phyloP scores from a whole-genome alignment of 1,140 invertebrate genomes.

The Drosophila bocqueti region DNA sequence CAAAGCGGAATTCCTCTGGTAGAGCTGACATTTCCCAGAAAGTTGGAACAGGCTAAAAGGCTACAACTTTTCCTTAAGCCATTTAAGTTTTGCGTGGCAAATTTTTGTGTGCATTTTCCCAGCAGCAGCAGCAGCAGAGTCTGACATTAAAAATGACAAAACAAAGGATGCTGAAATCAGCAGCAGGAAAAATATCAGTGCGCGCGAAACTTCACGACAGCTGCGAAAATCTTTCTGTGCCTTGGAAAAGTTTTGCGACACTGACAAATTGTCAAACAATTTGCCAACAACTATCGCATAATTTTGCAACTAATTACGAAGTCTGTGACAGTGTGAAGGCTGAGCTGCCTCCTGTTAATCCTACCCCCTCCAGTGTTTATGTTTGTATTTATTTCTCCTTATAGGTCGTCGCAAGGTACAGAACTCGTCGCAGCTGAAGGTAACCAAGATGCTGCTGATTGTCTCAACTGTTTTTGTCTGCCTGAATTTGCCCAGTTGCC shows the following conservation, averaged over 20 bases:
- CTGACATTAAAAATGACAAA: slow-evolving; percentile 35
- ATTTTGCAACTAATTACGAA: slow-evolving; percentile 49
- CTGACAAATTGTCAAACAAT: slow-evolving; percentile 51
- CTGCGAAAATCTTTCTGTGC: slow-evolving; percentile 7
- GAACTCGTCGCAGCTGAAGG: slow-evolving; percentile 88
- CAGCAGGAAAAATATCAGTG: background rate
- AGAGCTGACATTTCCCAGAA: slow-evolving; percentile 12
- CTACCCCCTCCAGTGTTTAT: slow-evolving; percentile 1
- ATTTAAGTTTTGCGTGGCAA: slow-evolving; percentile 29
- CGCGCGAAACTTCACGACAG: slow-evolving; percentile 6
- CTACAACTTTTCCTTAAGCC: slow-evolving; percentile 23
- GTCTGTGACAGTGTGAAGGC: slow-evolving; percentile 10
- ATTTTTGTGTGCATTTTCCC: slow-evolving; percentile 37
- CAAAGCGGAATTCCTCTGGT: slow-evolving; percentile 7
- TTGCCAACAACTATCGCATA: slow-evolving; percentile 35
- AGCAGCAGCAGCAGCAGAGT: slow-evolving; percentile 12
- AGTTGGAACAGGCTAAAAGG: background rate
- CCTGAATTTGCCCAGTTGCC: slow-evolving; percentile 91
- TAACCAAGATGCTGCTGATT: slow-evolving; percentile 93
- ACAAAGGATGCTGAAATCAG: slow-evolving; percentile 20
- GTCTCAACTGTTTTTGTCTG: slow-evolving; percentile 92
- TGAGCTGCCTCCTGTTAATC: slow-evolving; percentile 16
- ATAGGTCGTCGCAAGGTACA: slow-evolving; percentile 73
- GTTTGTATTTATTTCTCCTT: background rate
- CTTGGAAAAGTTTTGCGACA: slow-evolving; percentile 44